Evolutionary conservation across 1,140 invertebrate genomes (phyloP), one percentile per base, ranked within the genome.

Genomic region (Tetramorium simillimum): DNA sequence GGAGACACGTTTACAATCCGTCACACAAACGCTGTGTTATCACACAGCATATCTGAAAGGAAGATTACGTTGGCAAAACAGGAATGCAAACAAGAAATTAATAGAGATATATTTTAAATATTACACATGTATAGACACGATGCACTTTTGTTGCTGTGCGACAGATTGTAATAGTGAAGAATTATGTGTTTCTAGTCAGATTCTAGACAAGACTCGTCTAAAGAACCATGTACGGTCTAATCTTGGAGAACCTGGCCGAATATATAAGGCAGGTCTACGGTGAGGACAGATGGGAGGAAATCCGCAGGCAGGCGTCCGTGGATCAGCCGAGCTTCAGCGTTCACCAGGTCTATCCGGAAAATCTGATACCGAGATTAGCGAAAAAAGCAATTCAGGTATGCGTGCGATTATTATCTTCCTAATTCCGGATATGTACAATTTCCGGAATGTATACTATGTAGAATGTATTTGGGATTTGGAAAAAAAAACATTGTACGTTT

Each of bases 301-400:
- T 98, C 51, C 95, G 98, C 85, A 95, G 97, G 76, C 96, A 97
- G 89, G 98, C 98, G 0, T 96, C 97, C 7, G 97, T 99, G 1
- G 97, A 98, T 88, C 97, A 98, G 88, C 97, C 98, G 2, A 97
- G 97, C 65, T 99, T 99, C 95, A 97, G 97, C 88, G 98, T 98
- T 28, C 98, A 99, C 95, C 97, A 99, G 92, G 98, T 99, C 16
- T 99, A 99, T 95, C 97, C 98, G 0, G 99, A 99, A 94, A 97
- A 97, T 88, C 95, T 99, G 21, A 97, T 99, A 77, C 97, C 98
- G 1, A 96, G 97, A 92, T 95, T 99, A 43, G 98, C 98, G 0
- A 97, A 97, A 92, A 98, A 97, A 89, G 97, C 98, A 2, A 97
- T 98, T 91, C 96, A 98, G 96, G 98, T 98, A 95, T 94, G 92